These are phyloP conservation scores for Amphipyra berbera DNA, from an alignment of 2,888 invertebrate genomes.

Conservation along the genomic window DNA sequence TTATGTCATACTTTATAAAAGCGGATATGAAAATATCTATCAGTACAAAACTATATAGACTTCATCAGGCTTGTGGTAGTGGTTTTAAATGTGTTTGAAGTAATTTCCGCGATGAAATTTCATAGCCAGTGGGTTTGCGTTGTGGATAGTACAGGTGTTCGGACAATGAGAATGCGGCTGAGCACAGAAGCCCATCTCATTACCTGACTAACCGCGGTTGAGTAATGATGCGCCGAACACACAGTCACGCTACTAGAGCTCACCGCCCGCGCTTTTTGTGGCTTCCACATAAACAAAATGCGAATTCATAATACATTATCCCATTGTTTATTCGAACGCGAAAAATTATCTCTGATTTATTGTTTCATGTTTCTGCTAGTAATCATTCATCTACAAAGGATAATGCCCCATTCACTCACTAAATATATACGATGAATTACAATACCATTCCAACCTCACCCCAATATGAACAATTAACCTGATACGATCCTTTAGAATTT, in stretches of 20 bases:
- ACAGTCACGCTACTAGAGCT: constrained; percentile 71
- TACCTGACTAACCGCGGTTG: constrained; percentile 80
- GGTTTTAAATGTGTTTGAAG: constrained; percentile 30
- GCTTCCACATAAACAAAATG: constrained; percentile 70
- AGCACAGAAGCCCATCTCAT: constrained; percentile 78
- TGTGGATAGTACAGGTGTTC: constrained; percentile 53
- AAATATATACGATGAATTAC: constrained; percentile 37
- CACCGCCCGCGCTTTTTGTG: constrained; percentile 67
- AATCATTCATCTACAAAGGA: constrained; percentile 50
- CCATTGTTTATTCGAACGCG: constrained; percentile 61
- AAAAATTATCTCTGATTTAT: constrained; percentile 56
- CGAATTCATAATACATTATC: constrained; percentile 62
- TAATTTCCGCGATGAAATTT: constrained; percentile 41
- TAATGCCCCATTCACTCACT: constrained; percentile 40
- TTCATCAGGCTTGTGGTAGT: constrained; percentile 9
- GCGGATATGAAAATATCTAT: constrained; percentile 44
- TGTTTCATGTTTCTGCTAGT: constrained; percentile 45
- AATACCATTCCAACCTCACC: constrained; percentile 22
- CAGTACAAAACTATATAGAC: constrained; percentile 8
- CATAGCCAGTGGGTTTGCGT: constrained; percentile 26
- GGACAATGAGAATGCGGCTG: constrained; percentile 62
- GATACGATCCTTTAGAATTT: constrained; percentile 40
- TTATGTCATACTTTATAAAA: constrained; percentile 43
- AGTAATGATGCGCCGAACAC: constrained; percentile 75
- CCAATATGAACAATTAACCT: constrained; percentile 40